phyloP scores from a whole-genome alignment of 1,140 invertebrate species.

The Tetranychus cinnabarinus region DNA sequence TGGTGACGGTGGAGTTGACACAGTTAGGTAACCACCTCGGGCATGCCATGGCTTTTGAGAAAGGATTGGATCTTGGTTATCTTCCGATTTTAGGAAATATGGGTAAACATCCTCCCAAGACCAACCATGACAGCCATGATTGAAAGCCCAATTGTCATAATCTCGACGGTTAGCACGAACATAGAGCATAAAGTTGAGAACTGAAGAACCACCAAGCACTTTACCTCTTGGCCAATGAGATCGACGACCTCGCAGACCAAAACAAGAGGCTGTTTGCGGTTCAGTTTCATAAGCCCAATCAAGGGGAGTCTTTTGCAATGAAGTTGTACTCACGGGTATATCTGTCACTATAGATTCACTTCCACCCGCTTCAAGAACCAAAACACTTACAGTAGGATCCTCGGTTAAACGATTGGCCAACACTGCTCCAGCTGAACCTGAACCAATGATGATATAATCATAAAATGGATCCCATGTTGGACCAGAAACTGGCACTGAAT shows the following conservation, averaged over 20 bases:
- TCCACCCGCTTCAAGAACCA: conserved; percentile 68
- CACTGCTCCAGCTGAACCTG: conserved; percentile 81
- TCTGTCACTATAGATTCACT: conserved; percentile 73
- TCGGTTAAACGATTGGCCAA: conserved; percentile 73
- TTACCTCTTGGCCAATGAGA: conserved; percentile 70
- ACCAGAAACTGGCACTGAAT: conserved; percentile 22
- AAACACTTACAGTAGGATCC: conserved; percentile 26
- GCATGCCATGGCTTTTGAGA: conserved; percentile 45
- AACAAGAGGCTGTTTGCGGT: conserved; percentile 53
- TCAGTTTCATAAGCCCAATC: conserved; percentile 70
- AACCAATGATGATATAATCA: conserved; percentile 59
- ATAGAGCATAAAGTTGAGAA: conserved; percentile 94
- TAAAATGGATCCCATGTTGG: conserved; percentile 39
- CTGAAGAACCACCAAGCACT: conserved; percentile 50
- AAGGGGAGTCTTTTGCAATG: conserved; percentile 50
- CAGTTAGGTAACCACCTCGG: conserved; percentile 51
- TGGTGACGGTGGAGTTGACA: conserved; percentile 54
- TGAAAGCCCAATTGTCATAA: conserved; percentile 73
- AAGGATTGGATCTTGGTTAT: conserved; percentile 60
- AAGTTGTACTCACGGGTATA: conserved; percentile 60
- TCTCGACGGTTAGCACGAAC: conserved; percentile 73
- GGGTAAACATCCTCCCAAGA: conserved; percentile 55
- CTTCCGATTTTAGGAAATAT: conserved; percentile 73
- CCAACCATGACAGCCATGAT: conserved; percentile 70
- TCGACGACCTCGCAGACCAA: conserved; percentile 41